Base-by-base conservation (phyloP, 2,888 invertebrate genomes). In the Cataglyphis altisquamis region DNA sequence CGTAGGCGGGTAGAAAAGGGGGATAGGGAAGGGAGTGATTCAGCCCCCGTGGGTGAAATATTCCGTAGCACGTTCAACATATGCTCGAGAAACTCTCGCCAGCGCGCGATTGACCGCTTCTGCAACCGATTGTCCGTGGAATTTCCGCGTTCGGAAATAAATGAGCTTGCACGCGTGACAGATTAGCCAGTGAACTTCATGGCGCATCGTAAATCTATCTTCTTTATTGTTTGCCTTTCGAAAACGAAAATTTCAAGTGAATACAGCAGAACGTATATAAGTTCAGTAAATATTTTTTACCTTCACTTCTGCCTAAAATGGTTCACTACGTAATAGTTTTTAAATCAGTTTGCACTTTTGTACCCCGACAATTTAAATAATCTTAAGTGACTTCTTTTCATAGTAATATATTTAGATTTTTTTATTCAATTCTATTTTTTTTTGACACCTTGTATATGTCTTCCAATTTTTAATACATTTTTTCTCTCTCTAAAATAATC, bases 11-110 rank as follows among this genome's bases (percentile, higher is more conserved):
- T 1, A 8, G 68, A 77, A n/a, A 21, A 68, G 85, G 72, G 21
- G 12, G 12, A 1, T 1, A 25, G 25, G 25, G 21, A 0, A 36
- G 55, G 21, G 25, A 57, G 86, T 84, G 72, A 66, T 67, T 41
- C 67, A 77, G 73, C 72, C 64, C 74, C n/a, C 70, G 66, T 67
- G 67, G 72, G 67, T 87, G 85, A 90, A 91, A 90, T 90, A 90
- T 90, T 90, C 90, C 75, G 86, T 80, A 82, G 85, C 91, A 90
- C 90, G 90, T 83, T 82, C 89, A 73, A 75, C 85, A 67, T 83
- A 86, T 80, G 90, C 83, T 88, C 77, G 80, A 77, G 83, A 73
- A 77, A 70, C 85, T 32, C 62, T 39, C 55, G 39, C 39, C 18
- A 9, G 39, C 57, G 45, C 41, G 57, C 41, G 63, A 81, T 81